Percentiles rank a stretch among this genome's conserved stretches.
Conservation (phyloP, 2,888 invertebrate genomes). For the Temnothorax rugatulus region DNA sequence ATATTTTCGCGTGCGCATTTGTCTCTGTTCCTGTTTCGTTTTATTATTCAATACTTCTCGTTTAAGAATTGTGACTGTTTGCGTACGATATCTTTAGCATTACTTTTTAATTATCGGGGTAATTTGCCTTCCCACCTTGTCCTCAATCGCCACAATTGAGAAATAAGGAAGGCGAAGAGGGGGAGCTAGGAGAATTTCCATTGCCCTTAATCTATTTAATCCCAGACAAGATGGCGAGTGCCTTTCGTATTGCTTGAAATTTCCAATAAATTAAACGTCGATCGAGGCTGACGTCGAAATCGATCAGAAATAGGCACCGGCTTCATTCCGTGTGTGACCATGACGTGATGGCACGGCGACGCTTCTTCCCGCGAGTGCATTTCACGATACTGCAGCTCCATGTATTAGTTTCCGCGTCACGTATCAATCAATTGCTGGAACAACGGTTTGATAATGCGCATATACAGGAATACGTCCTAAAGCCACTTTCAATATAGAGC, state of each 20-base stretch:
- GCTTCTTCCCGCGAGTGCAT: slow-evolving; percentile 30
- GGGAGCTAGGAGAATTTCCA: no score
- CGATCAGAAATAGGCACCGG: slow-evolving; percentile 4
- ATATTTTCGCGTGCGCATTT: not conserved
- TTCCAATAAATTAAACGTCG: slow-evolving; percentile 38
- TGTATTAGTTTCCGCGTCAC: slow-evolving; percentile 24
- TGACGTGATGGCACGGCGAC: slow-evolving; percentile 6
- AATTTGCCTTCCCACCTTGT: not conserved
- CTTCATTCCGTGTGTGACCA: slow-evolving; percentile 21
- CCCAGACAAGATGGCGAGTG: not conserved
- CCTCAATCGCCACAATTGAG: not conserved
- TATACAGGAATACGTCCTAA: not conserved
- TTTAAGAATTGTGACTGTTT: not conserved
- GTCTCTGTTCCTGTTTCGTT: not conserved
- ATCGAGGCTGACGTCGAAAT: slow-evolving; percentile 27
- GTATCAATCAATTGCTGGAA: slow-evolving; percentile 27
- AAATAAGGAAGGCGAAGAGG: not conserved
- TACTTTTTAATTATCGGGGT: not conserved
- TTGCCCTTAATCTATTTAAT: not conserved
- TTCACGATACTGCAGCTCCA: slow-evolving; percentile 6
- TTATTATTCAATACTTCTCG: not conserved
- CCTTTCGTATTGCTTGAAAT: slow-evolving; percentile 5
- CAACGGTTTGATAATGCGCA: slow-evolving; percentile 10
- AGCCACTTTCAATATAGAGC: not conserved
- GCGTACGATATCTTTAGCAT: not conserved